Conservation (phyloP, 2,113 vertebrate species). For the Sylvietta virens region DNA sequence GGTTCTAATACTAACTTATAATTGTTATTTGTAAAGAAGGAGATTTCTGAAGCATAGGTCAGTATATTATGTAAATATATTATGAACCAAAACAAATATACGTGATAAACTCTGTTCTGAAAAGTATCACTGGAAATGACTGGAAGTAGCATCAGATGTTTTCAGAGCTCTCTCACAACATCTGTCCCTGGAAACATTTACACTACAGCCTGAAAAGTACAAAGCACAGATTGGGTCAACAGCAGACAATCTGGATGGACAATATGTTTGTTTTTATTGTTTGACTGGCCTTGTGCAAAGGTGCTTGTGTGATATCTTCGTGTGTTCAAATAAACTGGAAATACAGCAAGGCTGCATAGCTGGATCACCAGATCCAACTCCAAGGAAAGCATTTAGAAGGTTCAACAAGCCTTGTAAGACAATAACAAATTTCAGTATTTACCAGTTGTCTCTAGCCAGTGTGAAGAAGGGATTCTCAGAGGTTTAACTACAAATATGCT, state of each 20-base stretch:
- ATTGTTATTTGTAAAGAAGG: neutral
- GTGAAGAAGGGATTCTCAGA: neutral
- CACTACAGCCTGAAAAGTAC: conserved; percentile 11
- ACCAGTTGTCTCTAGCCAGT: neutral
- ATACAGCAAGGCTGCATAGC: neutral
- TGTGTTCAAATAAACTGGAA: neutral
- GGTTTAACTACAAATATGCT: neutral
- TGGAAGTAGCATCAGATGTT: neutral
- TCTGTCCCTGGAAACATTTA: conserved; percentile 50
- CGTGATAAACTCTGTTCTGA: neutral
- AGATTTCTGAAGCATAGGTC: neutral
- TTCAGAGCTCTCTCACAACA: neutral
- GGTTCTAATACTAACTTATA: neutral
- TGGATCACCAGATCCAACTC: neutral
- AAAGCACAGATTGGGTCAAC: conserved; percentile 49
- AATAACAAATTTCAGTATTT: neutral
- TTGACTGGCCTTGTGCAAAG: conserved; percentile 36
- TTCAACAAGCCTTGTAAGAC: neutral
- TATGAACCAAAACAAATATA: neutral
- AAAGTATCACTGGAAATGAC: neutral
- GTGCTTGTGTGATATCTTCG: neutral
- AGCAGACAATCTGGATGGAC: conserved; percentile 33
- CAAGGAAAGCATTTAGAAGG: neutral
- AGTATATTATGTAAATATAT: neutral
- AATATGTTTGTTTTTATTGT: conserved; percentile 43